phyloP scores from a whole-genome alignment of 1,140 invertebrate genomes.

The Papilio dardanus region DNA sequence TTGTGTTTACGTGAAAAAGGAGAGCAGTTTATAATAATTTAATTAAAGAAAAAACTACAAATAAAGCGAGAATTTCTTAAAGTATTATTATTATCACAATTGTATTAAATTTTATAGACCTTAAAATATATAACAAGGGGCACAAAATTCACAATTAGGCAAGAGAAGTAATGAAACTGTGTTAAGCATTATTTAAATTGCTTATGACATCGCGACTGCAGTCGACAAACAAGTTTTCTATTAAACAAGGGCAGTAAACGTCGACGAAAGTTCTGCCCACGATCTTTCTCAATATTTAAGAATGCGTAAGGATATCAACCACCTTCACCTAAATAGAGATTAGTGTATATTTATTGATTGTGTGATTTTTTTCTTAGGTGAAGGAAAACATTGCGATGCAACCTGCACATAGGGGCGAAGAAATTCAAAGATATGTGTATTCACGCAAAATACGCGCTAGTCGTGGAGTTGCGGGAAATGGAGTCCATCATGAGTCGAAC shows the following conservation, averaged over 20 bases:
- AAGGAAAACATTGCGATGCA: too few species aligned
- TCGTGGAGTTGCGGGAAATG: too few species aligned
- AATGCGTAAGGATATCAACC: slow-evolving; percentile 1
- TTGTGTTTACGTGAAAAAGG: too few species aligned
- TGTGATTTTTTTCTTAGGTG: too few species aligned
- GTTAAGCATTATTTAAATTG: slow-evolving; percentile 46
- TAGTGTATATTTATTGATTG: not conserved
- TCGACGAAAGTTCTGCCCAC: slow-evolving; percentile 29
- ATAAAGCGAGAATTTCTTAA: not conserved
- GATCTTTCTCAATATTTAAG: slow-evolving; percentile 32
- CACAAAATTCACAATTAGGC: slow-evolving; percentile 42
- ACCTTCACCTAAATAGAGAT: not conserved
- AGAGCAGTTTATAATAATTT: not conserved
- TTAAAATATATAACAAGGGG: not conserved
- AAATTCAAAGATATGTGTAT: too few species aligned
- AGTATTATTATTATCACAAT: not conserved
- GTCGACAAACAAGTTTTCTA: slow-evolving; percentile 50
- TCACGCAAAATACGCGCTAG: too few species aligned
- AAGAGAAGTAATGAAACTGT: slow-evolving; percentile 38
- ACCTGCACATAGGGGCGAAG: too few species aligned
- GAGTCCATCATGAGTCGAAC: too few species aligned
- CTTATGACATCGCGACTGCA: slow-evolving; percentile 48
- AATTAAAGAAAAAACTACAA: not conserved
- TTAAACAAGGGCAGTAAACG: slow-evolving; percentile 45
- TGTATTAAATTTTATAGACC: not conserved